phyloP scores from a whole-genome alignment of 2,113 vertebrate genomes.

The Atractosteus spatula region DNA sequence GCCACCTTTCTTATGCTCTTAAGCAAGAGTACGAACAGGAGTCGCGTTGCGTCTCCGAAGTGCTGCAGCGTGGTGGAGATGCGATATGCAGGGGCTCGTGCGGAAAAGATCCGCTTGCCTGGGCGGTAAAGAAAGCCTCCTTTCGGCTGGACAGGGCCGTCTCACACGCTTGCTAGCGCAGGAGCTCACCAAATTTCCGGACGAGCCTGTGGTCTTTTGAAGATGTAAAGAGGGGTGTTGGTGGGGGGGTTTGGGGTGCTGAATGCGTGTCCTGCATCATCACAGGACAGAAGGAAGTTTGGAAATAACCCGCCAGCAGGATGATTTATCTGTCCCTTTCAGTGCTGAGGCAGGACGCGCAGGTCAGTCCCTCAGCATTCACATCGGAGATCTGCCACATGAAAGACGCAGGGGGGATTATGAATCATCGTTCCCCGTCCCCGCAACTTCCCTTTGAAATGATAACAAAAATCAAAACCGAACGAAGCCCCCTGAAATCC shows the following conservation, averaged over 20 bases:
- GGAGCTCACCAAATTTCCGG: slow-evolving; percentile 29
- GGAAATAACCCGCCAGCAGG: slow-evolving; percentile 65
- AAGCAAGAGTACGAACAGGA: no score
- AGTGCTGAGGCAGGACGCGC: slow-evolving; percentile 33
- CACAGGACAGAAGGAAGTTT: slow-evolving; percentile 62
- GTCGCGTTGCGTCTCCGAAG: no score
- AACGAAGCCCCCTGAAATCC: slow-evolving; percentile 38
- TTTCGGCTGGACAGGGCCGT: no score
- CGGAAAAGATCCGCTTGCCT: no score
- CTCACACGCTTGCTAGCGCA: no score
- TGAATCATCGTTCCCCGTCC: neutral
- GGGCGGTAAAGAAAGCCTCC: no score
- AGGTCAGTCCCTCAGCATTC: slow-evolving; percentile 40
- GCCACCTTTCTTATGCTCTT: no score
- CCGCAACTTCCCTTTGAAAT: neutral
- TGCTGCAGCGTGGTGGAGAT: no score
- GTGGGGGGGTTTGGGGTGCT: slow-evolving; percentile 11
- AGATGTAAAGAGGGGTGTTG: neutral
- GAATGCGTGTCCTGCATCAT: slow-evolving; percentile 46
- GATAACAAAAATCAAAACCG: slow-evolving; percentile 10
- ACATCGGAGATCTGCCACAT: slow-evolving; percentile 28
- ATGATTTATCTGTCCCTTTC: slow-evolving; percentile 69
- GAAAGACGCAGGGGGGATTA: slow-evolving; percentile 13
- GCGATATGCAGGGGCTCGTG: no score
- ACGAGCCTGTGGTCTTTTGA: slow-evolving; percentile 35